These are phyloP conservation scores for Stratiomys singularior DNA, from an alignment of 2,888 invertebrate species.

Conservation along the genomic window DNA sequence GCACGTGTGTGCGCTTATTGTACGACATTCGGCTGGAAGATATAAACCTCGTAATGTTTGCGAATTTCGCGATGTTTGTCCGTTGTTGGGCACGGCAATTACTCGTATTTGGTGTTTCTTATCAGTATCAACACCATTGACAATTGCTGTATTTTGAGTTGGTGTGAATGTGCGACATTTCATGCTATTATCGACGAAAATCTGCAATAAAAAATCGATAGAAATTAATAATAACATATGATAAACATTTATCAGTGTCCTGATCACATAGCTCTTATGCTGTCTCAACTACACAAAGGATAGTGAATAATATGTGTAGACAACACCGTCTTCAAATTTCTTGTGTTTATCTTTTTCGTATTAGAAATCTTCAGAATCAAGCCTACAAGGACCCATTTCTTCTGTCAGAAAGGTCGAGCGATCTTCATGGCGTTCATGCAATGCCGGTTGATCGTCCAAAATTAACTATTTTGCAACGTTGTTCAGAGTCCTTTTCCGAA, in stretches of 20 bases:
- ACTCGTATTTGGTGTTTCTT: conserved; percentile 59
- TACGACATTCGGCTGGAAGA: background rate
- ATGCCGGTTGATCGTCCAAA: no score
- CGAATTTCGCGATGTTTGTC: conserved; percentile 8
- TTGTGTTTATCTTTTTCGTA: no score
- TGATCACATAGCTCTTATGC: background rate
- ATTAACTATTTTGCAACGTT: no score
- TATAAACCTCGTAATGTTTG: background rate
- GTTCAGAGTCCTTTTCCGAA: no score
- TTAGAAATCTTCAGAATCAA: no score
- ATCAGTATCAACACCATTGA: conserved; percentile 59
- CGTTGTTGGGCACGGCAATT: conserved; percentile 57
- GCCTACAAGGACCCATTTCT: no score
- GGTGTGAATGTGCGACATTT: conserved; percentile 60
- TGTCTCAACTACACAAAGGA: no score
- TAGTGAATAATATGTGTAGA: no score
- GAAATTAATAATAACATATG: background rate
- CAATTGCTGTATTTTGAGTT: conserved; percentile 60
- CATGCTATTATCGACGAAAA: conserved; percentile 61
- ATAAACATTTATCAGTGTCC: background rate
- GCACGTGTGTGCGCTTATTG: background rate
- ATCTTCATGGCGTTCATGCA: no score
- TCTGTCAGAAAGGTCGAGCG: no score
- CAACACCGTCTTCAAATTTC: no score
- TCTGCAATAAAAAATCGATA: conserved; percentile 53